Base-by-base conservation (phyloP, 2,113 vertebrate genomes). In the Empidonax alnorum region DNA sequence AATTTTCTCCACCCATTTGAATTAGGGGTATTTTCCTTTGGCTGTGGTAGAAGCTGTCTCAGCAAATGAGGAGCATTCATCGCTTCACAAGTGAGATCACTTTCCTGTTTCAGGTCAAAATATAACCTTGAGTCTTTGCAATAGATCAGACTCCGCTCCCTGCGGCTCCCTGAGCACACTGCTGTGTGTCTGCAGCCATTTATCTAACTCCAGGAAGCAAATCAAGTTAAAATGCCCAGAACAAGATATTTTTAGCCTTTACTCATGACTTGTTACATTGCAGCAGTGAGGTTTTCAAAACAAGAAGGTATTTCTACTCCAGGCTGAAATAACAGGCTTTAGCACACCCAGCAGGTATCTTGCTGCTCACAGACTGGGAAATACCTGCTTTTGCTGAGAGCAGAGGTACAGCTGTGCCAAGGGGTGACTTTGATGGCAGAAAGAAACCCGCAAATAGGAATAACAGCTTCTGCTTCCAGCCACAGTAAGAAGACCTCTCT, bases 1-100 rank as follows among this genome's bases (percentile, higher is more conserved):
- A 63, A 35, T 14, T 50, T 68, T 74, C 37, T 89, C 25, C 56
- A 71, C 39, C 17, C 6, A 5, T 21, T 63, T 84, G 22, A 53
- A 33, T 49, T 14, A 28, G 25, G 6, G 1, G 55, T 19, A n/a
- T 47, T n/a, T 4, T 3, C 3, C 25, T 66, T 0, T 14, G 28
- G 20, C 19, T 67, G 23, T 67, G 47, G 3, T 11, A 74, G 65
- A 71, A 77, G 13, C 31, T 58, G 6, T 79, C 53, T 65, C 27
- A 56, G 58, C 33, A 52, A 50, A 69, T 31, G 33, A 85, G 41
- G 30, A 62, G 31, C 46, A 84, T 73, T 84, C 31, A 5, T 62
- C 4, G 2, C 67, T 62, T 7, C 27, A 12, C 46, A 31, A 25
- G 22, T 4, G 3, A 66, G 42, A 44, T 83, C 80, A 23, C 47